phyloP scores from a whole-genome alignment of 2,797 vertebrate genomes.

The Bryconaethiops microstoma region DNA sequence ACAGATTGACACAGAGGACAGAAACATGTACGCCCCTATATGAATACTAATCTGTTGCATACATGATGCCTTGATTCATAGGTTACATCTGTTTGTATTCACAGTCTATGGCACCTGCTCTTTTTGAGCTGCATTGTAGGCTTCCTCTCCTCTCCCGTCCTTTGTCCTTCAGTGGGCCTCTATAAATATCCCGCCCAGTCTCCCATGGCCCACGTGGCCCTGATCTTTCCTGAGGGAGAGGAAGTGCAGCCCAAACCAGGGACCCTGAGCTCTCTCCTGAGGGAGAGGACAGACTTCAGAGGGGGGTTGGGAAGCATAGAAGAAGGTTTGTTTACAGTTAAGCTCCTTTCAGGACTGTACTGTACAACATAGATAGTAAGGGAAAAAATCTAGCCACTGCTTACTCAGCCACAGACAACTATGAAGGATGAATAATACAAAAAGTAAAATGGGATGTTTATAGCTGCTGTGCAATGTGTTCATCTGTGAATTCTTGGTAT shows the following conservation, averaged over 20 bases:
- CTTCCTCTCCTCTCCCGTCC: slow-evolving; percentile 28
- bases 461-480: background rate
- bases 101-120: slow-evolving; percentile 41
- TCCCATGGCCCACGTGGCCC: slow-evolving; percentile 53
- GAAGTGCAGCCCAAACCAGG: slow-evolving; percentile 66
- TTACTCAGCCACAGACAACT: slow-evolving; percentile 1
- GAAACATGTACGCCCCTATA: background rate
- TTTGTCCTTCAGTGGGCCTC: slow-evolving; percentile 48
- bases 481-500: background rate
- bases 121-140: slow-evolving; percentile 17
- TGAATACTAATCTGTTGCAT: background rate
- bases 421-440: background rate
- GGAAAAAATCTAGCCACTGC: slow-evolving; percentile 5
- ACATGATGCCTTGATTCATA: background rate
- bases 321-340: slow-evolving; percentile 45
- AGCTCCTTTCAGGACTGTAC: slow-evolving; percentile 25
- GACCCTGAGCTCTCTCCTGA: slow-evolving; percentile 73
- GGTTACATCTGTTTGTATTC: background rate
- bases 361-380: slow-evolving; percentile 9
- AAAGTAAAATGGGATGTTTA: background rate
- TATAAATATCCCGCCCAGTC: slow-evolving; percentile 52
- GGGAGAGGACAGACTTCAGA: slow-evolving; percentile 59
- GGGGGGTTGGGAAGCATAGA: slow-evolving; percentile 42
- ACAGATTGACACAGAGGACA: background rate
- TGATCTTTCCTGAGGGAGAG: slow-evolving; percentile 75